These are phyloP conservation scores for Seira sanloemensis DNA, from an alignment of 2,888 invertebrate species.

Conservation along the genomic window DNA sequence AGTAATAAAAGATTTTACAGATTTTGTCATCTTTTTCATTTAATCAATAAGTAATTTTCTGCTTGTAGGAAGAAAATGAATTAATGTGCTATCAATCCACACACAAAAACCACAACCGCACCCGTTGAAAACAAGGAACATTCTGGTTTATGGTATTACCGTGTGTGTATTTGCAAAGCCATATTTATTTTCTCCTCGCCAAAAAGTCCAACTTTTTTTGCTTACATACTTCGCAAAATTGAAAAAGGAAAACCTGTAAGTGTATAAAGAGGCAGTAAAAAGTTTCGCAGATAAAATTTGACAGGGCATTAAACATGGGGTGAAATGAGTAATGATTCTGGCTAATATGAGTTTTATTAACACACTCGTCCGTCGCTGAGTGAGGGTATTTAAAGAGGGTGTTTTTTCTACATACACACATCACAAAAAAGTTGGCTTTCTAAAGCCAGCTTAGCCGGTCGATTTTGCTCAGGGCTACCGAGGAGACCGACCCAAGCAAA, in stretches of 20 bases:
- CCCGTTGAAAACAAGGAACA: neutral
- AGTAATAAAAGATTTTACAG: too few species aligned
- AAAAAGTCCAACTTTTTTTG: neutral
- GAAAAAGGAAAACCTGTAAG: neutral
- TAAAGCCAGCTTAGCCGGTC: too few species aligned
- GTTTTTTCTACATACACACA: constrained; percentile 31
- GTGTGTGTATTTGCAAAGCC: neutral
- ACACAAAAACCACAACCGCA: neutral
- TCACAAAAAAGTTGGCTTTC: neutral
- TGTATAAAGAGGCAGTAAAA: constrained; percentile 28
- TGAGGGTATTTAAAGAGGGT: constrained; percentile 44
- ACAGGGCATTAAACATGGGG: constrained; percentile 53
- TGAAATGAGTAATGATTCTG: constrained; percentile 60
- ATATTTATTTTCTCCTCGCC: neutral
- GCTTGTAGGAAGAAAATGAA: neutral
- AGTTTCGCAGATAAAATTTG: constrained; percentile 55
- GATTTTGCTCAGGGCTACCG: neutral
- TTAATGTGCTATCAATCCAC: too few species aligned
- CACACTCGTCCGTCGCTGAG: constrained; percentile 45
- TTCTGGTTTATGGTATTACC: neutral
- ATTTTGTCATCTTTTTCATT: neutral
- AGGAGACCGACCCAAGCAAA: too few species aligned
- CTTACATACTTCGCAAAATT: neutral
- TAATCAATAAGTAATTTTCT: neutral
- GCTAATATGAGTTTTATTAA: constrained; percentile 63